Percentiles rank a stretch among this genome's conserved stretches.
Evolutionary conservation across 2,797 vertebrate genomes (phyloP).

Genomic region (Anomalospiza imberbis): DNA sequence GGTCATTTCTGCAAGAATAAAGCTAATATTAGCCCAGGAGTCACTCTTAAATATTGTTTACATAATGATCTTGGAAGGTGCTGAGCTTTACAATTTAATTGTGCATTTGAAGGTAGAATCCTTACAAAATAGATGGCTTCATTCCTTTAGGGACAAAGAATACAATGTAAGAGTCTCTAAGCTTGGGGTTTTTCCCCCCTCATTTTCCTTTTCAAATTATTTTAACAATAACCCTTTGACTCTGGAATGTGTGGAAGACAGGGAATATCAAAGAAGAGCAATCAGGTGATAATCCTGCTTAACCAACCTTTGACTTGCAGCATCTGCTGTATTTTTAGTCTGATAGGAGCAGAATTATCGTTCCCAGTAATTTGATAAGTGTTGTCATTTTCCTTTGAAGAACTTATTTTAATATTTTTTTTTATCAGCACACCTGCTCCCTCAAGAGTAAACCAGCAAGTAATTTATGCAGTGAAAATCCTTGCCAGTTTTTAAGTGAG

Average conservation of each 20-base stretch:
- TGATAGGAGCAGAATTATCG: background rate
- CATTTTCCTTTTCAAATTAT: background rate
- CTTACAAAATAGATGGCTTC: background rate
- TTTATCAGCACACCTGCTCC: background rate
- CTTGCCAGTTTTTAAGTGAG: background rate
- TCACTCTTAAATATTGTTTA: background rate
- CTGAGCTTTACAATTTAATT: background rate
- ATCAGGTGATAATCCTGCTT: background rate
- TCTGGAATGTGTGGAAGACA: background rate
- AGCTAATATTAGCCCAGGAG: background rate
- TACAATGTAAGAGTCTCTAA: background rate
- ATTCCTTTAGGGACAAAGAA: background rate
- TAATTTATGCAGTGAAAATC: conserved; percentile 1
- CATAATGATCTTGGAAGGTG: background rate
- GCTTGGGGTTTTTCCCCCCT: accelerated
- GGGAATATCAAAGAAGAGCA: background rate
- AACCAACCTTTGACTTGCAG: background rate
- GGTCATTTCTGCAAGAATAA: background rate
- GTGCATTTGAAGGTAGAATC: background rate
- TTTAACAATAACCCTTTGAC: background rate
- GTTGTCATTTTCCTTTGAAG: conserved; percentile 1
- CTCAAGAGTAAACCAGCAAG: background rate
- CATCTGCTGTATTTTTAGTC: background rate
- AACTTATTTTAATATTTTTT: background rate
- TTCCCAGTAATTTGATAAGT: background rate